These are phyloP conservation scores for Drosophila ustulata DNA, from an alignment of 2,888 invertebrate species.

Conservation along the genomic window DNA sequence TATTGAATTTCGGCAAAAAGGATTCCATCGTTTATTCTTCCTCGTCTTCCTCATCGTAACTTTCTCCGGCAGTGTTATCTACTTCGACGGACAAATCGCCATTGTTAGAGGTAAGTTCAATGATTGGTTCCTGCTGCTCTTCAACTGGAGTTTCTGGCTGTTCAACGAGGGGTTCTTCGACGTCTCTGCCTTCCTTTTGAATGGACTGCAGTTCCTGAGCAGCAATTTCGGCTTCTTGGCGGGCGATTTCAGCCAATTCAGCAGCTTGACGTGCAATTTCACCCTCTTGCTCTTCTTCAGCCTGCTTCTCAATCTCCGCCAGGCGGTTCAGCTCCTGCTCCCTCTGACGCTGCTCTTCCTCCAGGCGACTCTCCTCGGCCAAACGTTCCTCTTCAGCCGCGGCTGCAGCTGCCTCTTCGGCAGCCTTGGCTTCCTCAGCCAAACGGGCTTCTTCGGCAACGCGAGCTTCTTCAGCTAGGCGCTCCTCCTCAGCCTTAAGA, in stretches of 20 bases:
- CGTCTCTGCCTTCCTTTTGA: constrained; percentile 73
- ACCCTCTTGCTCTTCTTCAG: constrained; percentile 87
- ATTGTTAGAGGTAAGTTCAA: constrained; percentile 68
- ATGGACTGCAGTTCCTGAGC: constrained; percentile 86
- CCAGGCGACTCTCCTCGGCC: constrained; percentile 85
- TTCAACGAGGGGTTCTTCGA: constrained; percentile 84
- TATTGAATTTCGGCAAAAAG: constrained; percentile 17
- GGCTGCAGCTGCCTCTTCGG: constrained; percentile 82
- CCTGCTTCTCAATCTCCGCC: constrained; percentile 86
- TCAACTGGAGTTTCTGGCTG: constrained; percentile 83
- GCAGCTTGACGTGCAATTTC: constrained; percentile 90
- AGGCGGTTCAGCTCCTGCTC: constrained; percentile 86
- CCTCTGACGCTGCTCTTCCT: constrained; percentile 85
- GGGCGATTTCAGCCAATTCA: constrained; percentile 89
- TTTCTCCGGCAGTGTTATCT: constrained; percentile 54
- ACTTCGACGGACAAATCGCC: constrained; percentile 52
- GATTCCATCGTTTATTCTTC: constrained; percentile 44
- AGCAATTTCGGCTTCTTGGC: constrained; percentile 88
- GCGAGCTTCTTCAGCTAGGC: constrained; percentile 88
- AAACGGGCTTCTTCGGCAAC: constrained; percentile 89
- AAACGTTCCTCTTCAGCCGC: constrained; percentile 83
- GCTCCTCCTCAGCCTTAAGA: constrained; percentile 84
- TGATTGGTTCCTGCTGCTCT: constrained; percentile 69
- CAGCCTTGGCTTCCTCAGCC: constrained; percentile 28
- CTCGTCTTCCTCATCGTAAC: constrained; percentile 63